Conservation (phyloP, 2,113 vertebrate genomes). For the Nerophis lumbriciformis region DNA sequence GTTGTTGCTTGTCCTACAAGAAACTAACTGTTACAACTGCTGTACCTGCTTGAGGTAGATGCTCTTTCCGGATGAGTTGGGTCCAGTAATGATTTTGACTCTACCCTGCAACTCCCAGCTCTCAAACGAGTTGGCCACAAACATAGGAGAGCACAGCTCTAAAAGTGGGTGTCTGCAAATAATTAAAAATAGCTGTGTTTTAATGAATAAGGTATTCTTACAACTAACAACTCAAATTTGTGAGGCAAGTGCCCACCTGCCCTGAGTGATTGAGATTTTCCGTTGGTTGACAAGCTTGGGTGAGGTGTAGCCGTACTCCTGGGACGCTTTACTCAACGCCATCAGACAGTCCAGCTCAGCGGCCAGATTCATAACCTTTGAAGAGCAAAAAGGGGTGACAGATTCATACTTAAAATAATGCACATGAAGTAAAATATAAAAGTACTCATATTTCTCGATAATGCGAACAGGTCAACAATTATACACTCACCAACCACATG, state of each 20-base stretch:
- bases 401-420: constrained; percentile 8
- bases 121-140: constrained; percentile 85
- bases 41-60: constrained; percentile 90
- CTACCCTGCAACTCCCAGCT: constrained; percentile 73
- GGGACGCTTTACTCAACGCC: constrained; percentile 81
- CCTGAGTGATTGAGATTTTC: constrained; percentile 67
- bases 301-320: constrained; percentile 83
- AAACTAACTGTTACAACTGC: not conserved
- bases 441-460: no score
- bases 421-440: not conserved
- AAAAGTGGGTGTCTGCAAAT: constrained; percentile 83
- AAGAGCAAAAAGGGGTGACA: not conserved
- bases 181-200: not conserved
- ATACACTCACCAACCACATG: no score
- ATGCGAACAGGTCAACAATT: no score
- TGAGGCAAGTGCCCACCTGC: constrained; percentile 62
- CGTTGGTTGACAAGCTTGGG: constrained; percentile 67
- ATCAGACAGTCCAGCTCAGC: constrained; percentile 91
- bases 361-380: constrained; percentile 77
- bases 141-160: constrained; percentile 86
- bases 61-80: constrained; percentile 96
- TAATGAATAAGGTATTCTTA: not conserved
- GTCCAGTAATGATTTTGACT: constrained; percentile 90
- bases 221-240: not conserved
- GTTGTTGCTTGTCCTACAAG: no score